phyloP scores from a whole-genome alignment of 2,888 invertebrate species.

The Hololepta plana region DNA sequence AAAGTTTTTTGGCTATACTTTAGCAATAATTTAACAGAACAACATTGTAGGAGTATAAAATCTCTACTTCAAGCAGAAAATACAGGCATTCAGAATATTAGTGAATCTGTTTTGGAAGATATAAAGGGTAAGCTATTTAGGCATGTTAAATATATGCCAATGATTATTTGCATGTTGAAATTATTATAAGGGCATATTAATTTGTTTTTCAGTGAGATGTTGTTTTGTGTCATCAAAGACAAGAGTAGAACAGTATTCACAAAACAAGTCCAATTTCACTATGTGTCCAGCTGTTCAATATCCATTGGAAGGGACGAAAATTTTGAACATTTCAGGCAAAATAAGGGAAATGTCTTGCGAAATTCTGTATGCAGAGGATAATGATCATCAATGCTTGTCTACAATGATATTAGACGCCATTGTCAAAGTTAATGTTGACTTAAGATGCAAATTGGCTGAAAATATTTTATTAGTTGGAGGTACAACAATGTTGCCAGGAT shows the following conservation, averaged over 20 bases:
- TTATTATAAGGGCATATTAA: too few species aligned
- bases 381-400: conserved; percentile 62
- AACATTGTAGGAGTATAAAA: conserved; percentile 20
- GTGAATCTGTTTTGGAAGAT: conserved; percentile 49
- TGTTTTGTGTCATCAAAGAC: conserved; percentile 72
- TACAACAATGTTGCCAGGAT: conserved; percentile 64
- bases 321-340: conserved; percentile 44
- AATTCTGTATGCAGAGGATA: conserved; percentile 69
- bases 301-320: conserved; percentile 40
- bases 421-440: conserved; percentile 67
- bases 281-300: conserved; percentile 47
- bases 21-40: too few species aligned
- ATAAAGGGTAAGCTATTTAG: conserved; percentile 53
- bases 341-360: conserved; percentile 71
- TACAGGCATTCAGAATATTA: conserved; percentile 28
- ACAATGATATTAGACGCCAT: conserved; percentile 75
- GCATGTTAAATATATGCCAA: too few species aligned
- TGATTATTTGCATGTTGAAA: too few species aligned
- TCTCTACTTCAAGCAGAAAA: conserved; percentile 28
- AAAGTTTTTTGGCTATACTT: conserved; percentile 14
- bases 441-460: conserved; percentile 55
- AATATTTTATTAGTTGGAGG: conserved; percentile 83
- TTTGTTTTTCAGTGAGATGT: conserved; percentile 41
- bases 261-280: conserved; percentile 26
- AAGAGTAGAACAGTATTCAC: conserved; percentile 39